A percentile compares a stretch with the other conserved stretches of the same genome.
phyloP scores from a whole-genome alignment of 2,113 vertebrate genomes.

The Eupsittula cactorum region DNA sequence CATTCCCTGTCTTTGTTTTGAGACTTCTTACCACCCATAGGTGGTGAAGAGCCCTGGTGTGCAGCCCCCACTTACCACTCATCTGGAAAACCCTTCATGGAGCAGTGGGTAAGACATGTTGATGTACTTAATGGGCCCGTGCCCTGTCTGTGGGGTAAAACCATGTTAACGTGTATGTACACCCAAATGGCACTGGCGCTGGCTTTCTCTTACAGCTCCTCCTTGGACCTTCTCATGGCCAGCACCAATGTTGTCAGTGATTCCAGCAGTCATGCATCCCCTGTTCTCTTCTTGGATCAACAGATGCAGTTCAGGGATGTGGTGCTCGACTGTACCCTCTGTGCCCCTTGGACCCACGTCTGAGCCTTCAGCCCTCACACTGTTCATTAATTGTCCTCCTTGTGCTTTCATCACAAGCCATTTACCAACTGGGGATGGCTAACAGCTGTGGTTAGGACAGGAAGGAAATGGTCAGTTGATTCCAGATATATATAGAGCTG shows the following conservation, averaged over 20 bases:
- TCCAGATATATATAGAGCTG: background rate
- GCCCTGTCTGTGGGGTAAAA: background rate
- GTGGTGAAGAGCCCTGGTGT: background rate
- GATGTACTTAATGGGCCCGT: background rate
- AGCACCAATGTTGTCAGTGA: background rate
- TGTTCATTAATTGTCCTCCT: background rate
- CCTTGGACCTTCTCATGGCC: background rate
- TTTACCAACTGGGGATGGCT: background rate
- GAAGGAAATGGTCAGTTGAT: background rate
- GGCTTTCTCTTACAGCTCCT: background rate
- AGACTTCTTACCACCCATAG: background rate
- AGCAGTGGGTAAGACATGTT: background rate
- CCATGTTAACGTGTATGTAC: background rate
- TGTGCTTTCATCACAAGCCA: background rate
- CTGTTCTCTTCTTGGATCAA: background rate
- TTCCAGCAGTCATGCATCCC: background rate
- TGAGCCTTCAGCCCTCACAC: background rate
- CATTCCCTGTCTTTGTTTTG: background rate
- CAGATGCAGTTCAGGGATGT: background rate
- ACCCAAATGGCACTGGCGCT: fast-evolving
- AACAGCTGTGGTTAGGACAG: background rate
- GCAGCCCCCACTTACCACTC: background rate
- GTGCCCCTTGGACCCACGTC: background rate
- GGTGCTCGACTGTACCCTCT: background rate
- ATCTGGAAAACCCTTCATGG: background rate